phyloP scores from a whole-genome alignment of 2,113 vertebrate genomes.

The Oxyura jamaicensis region DNA sequence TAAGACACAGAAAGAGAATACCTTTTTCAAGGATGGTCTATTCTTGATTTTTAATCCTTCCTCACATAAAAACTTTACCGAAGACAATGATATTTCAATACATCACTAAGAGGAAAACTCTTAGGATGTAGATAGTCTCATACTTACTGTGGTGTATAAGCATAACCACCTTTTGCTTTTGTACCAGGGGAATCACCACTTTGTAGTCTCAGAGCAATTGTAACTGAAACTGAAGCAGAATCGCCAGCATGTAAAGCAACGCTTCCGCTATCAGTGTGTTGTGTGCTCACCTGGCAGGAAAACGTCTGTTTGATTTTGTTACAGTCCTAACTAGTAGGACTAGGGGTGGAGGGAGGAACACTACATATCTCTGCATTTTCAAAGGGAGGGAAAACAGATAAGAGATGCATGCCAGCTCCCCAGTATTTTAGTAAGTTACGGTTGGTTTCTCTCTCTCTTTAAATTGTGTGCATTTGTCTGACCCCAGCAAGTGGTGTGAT shows the following conservation, averaged over 20 bases:
- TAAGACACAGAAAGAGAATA: background rate
- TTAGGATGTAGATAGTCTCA: background rate
- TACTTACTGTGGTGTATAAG: background rate
- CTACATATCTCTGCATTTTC: background rate
- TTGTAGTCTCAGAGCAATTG: background rate
- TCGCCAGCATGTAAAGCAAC: background rate
- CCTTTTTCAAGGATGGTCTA: background rate
- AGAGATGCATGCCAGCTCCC: background rate
- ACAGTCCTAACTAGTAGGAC: background rate
- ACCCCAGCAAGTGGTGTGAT: conserved; percentile 11
- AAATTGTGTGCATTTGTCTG: conserved; percentile 19
- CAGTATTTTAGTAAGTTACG: background rate
- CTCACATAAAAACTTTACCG: background rate
- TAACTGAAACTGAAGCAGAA: background rate
- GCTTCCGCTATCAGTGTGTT: background rate
- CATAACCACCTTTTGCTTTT: background rate
- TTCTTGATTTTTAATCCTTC: background rate
- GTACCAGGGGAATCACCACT: background rate
- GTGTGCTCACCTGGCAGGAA: background rate
- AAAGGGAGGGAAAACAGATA: background rate
- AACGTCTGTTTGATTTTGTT: background rate
- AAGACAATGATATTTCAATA: background rate
- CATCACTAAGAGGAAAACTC: background rate
- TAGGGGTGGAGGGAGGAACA: background rate
- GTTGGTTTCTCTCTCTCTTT: background rate